These are phyloP conservation scores for Trematomus loennbergii DNA, from an alignment of 2,113 vertebrate species.

Conservation along the genomic window DNA sequence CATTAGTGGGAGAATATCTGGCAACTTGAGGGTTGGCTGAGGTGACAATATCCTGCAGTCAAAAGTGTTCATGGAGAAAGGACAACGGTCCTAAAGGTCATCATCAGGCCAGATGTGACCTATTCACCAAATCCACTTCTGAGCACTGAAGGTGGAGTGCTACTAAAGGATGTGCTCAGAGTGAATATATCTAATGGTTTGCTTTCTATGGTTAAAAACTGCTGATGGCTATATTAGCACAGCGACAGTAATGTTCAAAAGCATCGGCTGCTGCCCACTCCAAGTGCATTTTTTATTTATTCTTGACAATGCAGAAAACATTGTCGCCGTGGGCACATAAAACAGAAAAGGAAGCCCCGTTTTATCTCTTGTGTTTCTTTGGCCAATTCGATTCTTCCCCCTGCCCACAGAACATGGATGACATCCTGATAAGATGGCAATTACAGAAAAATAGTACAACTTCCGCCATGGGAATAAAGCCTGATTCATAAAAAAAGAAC, in stretches of 20 bases:
- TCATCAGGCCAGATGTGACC: slow-evolving; percentile 33
- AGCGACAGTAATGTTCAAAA: slow-evolving; percentile 5
- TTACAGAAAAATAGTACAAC: slow-evolving; percentile 20
- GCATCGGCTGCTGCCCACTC: slow-evolving; percentile 6
- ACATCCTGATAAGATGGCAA: slow-evolving; percentile 32
- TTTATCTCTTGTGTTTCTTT: slow-evolving; percentile 23
- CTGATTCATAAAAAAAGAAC: slow-evolving; percentile 19
- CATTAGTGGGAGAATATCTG: slow-evolving; percentile 30
- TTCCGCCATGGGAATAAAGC: slow-evolving; percentile 15
- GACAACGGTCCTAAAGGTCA: slow-evolving; percentile 56
- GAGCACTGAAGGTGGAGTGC: slow-evolving; percentile 1
- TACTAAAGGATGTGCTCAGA: neutral
- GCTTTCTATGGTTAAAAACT: slow-evolving; percentile 16
- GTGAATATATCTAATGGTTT: slow-evolving; percentile 2
- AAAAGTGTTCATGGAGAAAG: slow-evolving; percentile 23
- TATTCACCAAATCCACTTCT: slow-evolving; percentile 32
- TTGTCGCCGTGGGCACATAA: slow-evolving; percentile 13
- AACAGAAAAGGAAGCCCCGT: slow-evolving; percentile 22
- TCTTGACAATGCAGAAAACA: slow-evolving; percentile 34
- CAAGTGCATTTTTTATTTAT: neutral
- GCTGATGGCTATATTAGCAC: slow-evolving; percentile 15
- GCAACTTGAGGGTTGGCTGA: slow-evolving; percentile 15
- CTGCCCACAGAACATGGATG: slow-evolving; percentile 30
- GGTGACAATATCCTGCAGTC: slow-evolving; percentile 50
- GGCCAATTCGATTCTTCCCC: slow-evolving; percentile 39